Evolutionary conservation across 2,113 vertebrate genomes (phyloP), one percentile per base, ranked within the genome.

Genomic region (Mastomys natalensis): DNA sequence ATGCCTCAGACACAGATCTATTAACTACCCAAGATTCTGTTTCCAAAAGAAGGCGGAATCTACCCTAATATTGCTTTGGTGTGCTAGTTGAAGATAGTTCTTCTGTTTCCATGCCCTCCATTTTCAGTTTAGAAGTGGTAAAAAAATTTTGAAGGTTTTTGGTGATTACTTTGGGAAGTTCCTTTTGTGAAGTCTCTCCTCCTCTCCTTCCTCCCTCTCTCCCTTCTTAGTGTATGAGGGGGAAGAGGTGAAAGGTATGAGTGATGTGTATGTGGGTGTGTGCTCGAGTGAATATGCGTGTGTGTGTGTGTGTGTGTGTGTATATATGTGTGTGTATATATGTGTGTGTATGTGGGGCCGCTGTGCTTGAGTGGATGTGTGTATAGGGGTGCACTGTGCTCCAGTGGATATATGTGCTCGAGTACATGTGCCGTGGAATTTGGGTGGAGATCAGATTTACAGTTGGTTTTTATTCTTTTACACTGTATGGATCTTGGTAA

Each of bases 71-170:
- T 21, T 70, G 31, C 87, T 87, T 37, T 17, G 90, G 40, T 89
- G 37, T 26, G 43, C 95, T 94, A 89, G 6, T 86, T 62, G 70
- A 87, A 82, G 62, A 6, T 96, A 29, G 84, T 86, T 45, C 26
- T 34, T 26, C 93, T 94, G 0, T 87, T 73, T 73, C 13, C 77
- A 82, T 62, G n/a, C 55, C 94, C 12, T 40, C n/a, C 80, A 93
- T 97, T 94, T 60, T 78, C 37, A 62, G 55, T 77, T 93, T 76
- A 96, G 31, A 60, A 77, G 15, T 37, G 58, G 0, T 93, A 96
- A 26, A 31, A 66, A 22, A 34, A 80, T 80, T 80, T 85, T 90
- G 92, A 95, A 5, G 76, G 8, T 93, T 22, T 82, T 90, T 84
- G 68, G 29, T 87, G 45, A 60, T 92, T 80, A 81, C 55, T 92